A percentile compares a stretch with the other conserved stretches of the same genome.
Evolutionary conservation across 2,797 vertebrate species (phyloP).

Genomic region (Tadarida brasiliensis): DNA sequence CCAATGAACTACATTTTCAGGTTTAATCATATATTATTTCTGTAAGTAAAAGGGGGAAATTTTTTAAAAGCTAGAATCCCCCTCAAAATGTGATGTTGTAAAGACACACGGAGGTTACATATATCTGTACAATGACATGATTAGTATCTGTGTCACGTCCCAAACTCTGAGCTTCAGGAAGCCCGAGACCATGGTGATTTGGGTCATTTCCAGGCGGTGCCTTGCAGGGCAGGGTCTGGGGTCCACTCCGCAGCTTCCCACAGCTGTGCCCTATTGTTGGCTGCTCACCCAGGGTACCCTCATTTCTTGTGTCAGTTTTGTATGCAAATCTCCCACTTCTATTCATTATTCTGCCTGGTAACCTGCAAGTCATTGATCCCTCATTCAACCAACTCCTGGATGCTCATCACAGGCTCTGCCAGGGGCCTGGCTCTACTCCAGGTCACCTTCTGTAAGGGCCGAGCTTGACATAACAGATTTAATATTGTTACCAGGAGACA

Average conservation of each 20-base stretch:
- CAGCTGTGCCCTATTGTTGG: not conserved
- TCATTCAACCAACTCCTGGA: not conserved
- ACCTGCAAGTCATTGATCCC: constrained; percentile 18
- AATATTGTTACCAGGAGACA: not conserved
- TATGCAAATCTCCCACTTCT: not conserved
- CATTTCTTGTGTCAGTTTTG: not conserved
- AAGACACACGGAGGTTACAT: not conserved
- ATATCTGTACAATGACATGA: accelerated
- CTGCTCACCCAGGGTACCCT: not conserved
- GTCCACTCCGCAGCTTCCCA: accelerated
- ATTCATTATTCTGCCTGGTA: not conserved
- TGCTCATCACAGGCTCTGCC: not conserved
- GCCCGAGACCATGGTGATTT: not conserved
- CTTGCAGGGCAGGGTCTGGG: too few species aligned
- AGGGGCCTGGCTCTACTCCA: not conserved
- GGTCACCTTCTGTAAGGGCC: not conserved
- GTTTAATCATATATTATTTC: constrained; percentile 78
- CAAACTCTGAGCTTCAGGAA: not conserved
- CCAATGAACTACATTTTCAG: constrained; percentile 58
- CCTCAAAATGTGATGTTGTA: not conserved
- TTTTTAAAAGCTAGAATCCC: constrained; percentile 51
- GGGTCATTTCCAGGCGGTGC: not conserved
- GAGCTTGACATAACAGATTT: not conserved
- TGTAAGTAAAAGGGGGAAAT: constrained; percentile 61
- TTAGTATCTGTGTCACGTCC: not conserved